Percentiles rank a stretch among this genome's conserved stretches.
Conservation (phyloP, 1,140 invertebrate genomes). For the Drosophila sp. region DNA sequence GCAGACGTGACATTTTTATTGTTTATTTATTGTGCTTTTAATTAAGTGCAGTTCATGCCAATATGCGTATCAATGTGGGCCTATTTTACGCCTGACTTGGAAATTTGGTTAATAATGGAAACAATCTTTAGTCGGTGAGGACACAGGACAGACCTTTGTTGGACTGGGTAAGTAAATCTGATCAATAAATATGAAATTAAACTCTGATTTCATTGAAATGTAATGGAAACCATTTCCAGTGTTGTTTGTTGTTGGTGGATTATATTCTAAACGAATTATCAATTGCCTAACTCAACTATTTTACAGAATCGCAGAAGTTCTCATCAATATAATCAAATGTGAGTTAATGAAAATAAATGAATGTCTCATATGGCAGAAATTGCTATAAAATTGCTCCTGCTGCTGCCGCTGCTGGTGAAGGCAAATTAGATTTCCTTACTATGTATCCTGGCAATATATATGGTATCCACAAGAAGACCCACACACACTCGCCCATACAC, state of each 20-base stretch:
- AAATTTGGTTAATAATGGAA: conserved; percentile 30
- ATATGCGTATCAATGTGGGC: conserved; percentile 10
- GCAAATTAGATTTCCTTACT: conserved; percentile 7
- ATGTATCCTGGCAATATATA: background rate
- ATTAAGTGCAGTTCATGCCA: conserved; percentile 45
- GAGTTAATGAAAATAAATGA: conserved; percentile 13
- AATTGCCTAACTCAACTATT: too few species aligned
- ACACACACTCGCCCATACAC: background rate
- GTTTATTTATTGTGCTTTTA: conserved; percentile 54
- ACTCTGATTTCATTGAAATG: too few species aligned
- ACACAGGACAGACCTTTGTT: too few species aligned
- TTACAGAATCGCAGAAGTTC: background rate
- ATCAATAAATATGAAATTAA: too few species aligned
- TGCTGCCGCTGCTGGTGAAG: background rate
- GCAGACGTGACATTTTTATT: conserved; percentile 42
- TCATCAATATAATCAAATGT: background rate
- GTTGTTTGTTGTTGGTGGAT: too few species aligned
- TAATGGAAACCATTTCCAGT: too few species aligned
- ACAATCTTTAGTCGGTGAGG: conserved; percentile 16
- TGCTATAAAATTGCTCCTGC: background rate
- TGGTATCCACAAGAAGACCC: background rate
- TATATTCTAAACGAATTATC: too few species aligned
- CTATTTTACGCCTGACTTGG: conserved; percentile 40
- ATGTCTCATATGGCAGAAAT: background rate
- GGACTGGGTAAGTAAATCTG: too few species aligned